phyloP scores from a whole-genome alignment of 2,888 invertebrate genomes.

The Pegoplata infirma region DNA sequence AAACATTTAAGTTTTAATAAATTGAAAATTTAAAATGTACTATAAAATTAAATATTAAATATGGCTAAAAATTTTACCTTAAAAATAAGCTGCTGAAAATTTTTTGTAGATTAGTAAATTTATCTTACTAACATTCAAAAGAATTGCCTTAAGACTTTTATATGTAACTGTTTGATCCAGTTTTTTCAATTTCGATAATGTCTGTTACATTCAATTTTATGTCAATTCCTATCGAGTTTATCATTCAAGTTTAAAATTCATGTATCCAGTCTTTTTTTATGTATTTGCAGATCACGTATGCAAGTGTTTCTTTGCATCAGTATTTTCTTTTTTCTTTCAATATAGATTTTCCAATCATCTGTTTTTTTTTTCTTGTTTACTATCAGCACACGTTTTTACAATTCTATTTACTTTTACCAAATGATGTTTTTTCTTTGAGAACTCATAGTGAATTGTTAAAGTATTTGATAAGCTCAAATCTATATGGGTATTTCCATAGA shows the following conservation, averaged over 20 bases:
- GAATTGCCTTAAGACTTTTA: no score
- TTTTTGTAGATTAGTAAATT: no score
- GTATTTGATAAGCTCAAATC: background rate
- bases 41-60: no score
- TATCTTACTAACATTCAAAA: no score
- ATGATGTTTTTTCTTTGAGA: background rate
- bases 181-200: no score
- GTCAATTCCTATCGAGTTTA: background rate
- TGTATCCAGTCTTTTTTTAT: background rate
- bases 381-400: background rate
- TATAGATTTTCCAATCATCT: background rate
- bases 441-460: background rate
- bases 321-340: background rate
- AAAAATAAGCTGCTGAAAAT: no score
- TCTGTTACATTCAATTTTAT: no score
- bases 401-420: background rate
- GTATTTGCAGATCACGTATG: background rate
- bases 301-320: background rate
- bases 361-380: background rate
- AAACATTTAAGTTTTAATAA: no score
- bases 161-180: no score
- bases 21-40: no score
- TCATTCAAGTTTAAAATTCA: background rate
- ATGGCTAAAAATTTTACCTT: no score
- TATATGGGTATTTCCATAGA: no score